Conservation (phyloP, 1,140 invertebrate species). For the Drosophila santomea region DNA sequence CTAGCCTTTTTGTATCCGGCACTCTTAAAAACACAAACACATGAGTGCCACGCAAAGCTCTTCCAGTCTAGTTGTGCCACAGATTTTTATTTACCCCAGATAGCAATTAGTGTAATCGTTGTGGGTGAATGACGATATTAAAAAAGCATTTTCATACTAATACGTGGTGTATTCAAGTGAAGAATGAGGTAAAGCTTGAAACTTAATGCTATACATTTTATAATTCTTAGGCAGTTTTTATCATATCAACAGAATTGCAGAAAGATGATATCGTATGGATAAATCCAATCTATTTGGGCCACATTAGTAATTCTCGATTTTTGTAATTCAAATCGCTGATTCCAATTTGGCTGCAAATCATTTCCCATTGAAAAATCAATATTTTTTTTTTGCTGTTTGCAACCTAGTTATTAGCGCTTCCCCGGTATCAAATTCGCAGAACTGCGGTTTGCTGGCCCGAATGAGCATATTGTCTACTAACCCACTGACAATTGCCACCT, state of each 20-base stretch:
- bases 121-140: neutral
- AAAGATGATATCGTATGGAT: too few relatives aligned
- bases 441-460: slow-evolving; percentile 6
- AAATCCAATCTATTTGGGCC: too few relatives aligned
- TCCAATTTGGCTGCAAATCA: neutral
- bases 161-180: neutral
- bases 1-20: slow-evolving; percentile 1
- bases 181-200: neutral
- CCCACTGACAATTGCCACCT: slow-evolving; percentile 5
- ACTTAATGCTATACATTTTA: too few relatives aligned
- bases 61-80: neutral
- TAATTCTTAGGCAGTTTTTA: too few relatives aligned
- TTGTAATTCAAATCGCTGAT: too few relatives aligned
- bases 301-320: too few relatives aligned
- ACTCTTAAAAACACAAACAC: neutral
- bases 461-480: slow-evolving; percentile 1
- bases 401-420: slow-evolving; percentile 1
- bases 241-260: too few relatives aligned
- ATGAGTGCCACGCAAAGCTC: slow-evolving; percentile 3
- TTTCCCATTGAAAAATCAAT: neutral
- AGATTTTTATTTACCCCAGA: neutral
- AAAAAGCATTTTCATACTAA: neutral
- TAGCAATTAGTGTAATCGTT: neutral
- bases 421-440: slow-evolving; percentile 7
- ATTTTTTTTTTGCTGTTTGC: neutral